Evolutionary conservation across 2,888 invertebrate genomes (phyloP).

Genomic region (Hirtodrosophila cameraria): DNA sequence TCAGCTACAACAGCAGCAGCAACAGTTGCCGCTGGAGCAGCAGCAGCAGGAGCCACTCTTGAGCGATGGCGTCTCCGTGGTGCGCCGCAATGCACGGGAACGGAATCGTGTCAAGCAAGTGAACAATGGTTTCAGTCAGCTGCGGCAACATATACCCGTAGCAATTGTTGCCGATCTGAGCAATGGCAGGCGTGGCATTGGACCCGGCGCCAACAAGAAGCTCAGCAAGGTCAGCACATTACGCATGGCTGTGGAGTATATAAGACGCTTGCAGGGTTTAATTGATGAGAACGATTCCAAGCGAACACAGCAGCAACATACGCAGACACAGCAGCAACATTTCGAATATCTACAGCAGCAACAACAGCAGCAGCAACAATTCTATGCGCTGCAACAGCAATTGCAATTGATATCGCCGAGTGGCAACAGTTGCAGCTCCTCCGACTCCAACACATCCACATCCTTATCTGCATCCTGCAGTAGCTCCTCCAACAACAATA

Average conservation of each 20-base stretch:
- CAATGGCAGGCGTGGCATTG: conserved; percentile 87
- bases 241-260: conserved; percentile 95
- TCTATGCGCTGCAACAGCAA: conserved; percentile 49
- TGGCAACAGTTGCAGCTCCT: conserved; percentile 44
- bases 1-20: conserved; percentile 2
- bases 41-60: no score
- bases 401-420: conserved; percentile 23
- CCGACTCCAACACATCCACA: no score
- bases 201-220: conserved; percentile 89
- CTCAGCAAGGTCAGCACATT: conserved; percentile 95
- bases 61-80: conserved; percentile 88
- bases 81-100: conserved; percentile 95
- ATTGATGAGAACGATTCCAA: conserved; percentile 77
- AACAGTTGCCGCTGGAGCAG: conserved; percentile 23
- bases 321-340: conserved; percentile 29
- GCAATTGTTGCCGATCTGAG: conserved; percentile 90
- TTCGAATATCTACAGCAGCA: conserved; percentile 20
- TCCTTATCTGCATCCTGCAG: no score
- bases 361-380: conserved; percentile 57
- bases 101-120: conserved; percentile 97
- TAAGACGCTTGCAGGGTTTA: conserved; percentile 90
- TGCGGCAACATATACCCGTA: conserved; percentile 94
- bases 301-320: conserved; percentile 33
- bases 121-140: conserved; percentile 95
- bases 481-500: conserved; percentile 37